A percentile compares a stretch with the other conserved stretches of the same genome.
These are phyloP conservation scores for Bimastos eiseni DNA, from an alignment of 2,888 invertebrate genomes.

Conservation along the genomic window DNA sequence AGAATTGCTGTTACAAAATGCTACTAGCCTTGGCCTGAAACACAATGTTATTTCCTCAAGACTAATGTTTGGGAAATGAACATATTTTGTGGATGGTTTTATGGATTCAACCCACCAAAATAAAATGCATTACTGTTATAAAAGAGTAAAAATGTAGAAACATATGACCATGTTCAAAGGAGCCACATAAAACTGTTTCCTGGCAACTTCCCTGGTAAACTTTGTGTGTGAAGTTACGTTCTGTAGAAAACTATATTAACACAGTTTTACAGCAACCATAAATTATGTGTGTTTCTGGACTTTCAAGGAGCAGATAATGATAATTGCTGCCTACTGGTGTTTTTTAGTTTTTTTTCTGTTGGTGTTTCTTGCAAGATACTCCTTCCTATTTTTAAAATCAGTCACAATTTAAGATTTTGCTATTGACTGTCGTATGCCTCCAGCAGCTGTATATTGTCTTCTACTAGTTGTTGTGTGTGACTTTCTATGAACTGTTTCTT, in stretches of 20 bases:
- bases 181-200: too few species aligned
- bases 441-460: background rate
- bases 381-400: background rate
- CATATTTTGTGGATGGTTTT: too few species aligned
- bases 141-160: too few species aligned
- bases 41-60: background rate
- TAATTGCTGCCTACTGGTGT: background rate
- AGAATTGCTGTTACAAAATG: background rate
- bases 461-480: background rate
- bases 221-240: background rate
- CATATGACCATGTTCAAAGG: too few species aligned
- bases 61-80: background rate
- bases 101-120: too few species aligned
- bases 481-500: background rate
- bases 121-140: too few species aligned
- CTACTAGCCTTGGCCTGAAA: background rate
- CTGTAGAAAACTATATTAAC: background rate
- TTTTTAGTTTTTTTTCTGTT: too few species aligned
- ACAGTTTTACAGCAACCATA: background rate
- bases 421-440: background rate
- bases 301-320: background rate
- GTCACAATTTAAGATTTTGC: constrained; percentile 2
- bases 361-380: background rate
- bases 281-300: background rate
- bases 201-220: too few species aligned